phyloP scores from a whole-genome alignment of 2,797 vertebrate species.

The Garrulus glandarius region DNA sequence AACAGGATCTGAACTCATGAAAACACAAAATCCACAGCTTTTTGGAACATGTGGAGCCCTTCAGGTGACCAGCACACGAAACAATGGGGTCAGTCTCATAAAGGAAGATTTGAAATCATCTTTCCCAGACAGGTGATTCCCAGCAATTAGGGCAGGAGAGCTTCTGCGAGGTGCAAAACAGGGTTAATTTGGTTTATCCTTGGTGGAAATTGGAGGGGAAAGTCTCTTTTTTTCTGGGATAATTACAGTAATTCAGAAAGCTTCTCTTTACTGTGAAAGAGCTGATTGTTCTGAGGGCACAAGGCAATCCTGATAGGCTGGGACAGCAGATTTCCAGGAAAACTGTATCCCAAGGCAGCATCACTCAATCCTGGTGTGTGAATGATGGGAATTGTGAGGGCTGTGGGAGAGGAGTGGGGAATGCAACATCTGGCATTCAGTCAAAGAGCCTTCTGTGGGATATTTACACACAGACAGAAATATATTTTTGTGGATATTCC shows the following conservation, averaged over 20 bases:
- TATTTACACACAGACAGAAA: neutral
- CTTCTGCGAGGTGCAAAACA: neutral
- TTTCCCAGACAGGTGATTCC: neutral
- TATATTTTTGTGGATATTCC: neutral
- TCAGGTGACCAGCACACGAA: fast-evolving
- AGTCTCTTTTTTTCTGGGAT: neutral
- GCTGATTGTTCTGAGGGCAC: neutral
- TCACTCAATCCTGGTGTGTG: neutral
- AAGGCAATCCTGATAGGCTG: neutral
- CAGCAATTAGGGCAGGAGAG: neutral
- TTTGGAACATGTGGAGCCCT: fast-evolving
- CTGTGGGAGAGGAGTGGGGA: neutral
- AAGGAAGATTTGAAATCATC: neutral
- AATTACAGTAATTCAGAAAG: neutral
- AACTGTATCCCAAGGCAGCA: neutral
- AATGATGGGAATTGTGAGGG: neutral
- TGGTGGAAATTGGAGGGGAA: neutral
- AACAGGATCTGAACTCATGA: neutral
- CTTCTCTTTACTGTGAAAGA: neutral
- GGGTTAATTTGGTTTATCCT: neutral
- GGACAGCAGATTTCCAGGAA: neutral
- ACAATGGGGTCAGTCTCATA: fast-evolving
- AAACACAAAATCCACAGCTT: neutral
- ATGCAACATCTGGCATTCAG: neutral
- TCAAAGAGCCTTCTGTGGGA: neutral